Evolutionary conservation across 2,113 vertebrate species (phyloP).

Genomic region (Gadus macrocephalus): DNA sequence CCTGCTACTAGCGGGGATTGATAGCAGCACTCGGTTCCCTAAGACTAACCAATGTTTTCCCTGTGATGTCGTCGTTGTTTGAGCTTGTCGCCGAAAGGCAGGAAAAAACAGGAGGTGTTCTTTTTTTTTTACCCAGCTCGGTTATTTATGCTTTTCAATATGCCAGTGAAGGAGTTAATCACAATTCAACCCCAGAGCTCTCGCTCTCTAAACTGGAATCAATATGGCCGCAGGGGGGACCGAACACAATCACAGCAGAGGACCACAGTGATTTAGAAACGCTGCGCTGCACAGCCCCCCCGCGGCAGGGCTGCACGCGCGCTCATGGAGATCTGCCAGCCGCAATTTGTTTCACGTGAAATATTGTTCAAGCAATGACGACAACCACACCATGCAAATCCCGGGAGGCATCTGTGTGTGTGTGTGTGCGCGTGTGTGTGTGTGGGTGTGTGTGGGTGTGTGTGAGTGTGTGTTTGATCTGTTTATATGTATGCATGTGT

Average conservation of each 20-base stretch:
- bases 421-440: no score
- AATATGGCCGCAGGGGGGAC: slow-evolving; percentile 41
- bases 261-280: slow-evolving; percentile 23
- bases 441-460: no score
- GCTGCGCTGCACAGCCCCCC: neutral
- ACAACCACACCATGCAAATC: no score
- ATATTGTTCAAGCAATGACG: no score
- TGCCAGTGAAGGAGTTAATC: slow-evolving; percentile 25
- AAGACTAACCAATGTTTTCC: neutral
- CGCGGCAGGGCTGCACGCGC: no score
- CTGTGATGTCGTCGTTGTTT: neutral
- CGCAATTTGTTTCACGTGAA: no score
- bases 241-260: slow-evolving; percentile 36
- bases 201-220: slow-evolving; percentile 39
- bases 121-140: slow-evolving; percentile 44
- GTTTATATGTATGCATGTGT: no score
- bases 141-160: slow-evolving; percentile 36
- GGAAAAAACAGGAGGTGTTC: slow-evolving; percentile 30
- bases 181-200: slow-evolving; percentile 30
- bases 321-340: no score
- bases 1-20: slow-evolving; percentile 4
- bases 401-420: no score
- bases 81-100: neutral
- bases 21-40: neutral
- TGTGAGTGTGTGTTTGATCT: no score